Evolutionary conservation across 1,140 invertebrate genomes (phyloP).

Genomic region (Drosophila jambulina): DNA sequence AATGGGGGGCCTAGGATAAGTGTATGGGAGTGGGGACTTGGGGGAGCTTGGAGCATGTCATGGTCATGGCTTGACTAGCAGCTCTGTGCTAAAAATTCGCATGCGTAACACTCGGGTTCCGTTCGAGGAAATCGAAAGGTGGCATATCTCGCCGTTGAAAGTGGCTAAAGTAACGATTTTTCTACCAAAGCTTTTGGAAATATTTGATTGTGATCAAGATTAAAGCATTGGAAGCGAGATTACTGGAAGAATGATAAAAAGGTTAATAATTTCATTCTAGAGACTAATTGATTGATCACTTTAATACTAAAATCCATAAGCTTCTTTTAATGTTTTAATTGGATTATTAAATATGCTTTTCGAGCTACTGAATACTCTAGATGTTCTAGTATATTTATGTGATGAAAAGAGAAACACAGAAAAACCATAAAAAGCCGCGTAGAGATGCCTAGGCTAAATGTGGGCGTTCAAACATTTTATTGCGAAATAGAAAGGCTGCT

Average conservation of each 20-base stretch:
- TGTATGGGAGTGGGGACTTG: conserved; percentile 2
- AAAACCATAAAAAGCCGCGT: neutral
- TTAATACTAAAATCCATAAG: neutral
- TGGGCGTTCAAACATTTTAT: neutral
- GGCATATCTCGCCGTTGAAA: conserved; percentile 7
- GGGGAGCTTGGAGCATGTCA: conserved; percentile 32
- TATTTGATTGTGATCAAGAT: neutral
- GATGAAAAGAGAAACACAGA: neutral
- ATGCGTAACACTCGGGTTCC: conserved; percentile 46
- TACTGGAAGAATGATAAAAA: too few species aligned
- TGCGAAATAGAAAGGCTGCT: neutral
- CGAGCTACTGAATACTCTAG: neutral
- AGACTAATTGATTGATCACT: neutral
- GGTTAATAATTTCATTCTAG: neutral
- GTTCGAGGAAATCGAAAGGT: conserved; percentile 48
- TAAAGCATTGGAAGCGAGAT: neutral
- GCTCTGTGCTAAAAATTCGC: conserved; percentile 50
- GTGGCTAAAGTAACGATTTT: conserved; percentile 2
- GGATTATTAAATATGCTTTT: neutral
- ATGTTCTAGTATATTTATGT: conserved; percentile 1
- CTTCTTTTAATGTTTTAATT: neutral
- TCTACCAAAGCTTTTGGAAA: neutral
- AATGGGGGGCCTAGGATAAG: conserved; percentile 1
- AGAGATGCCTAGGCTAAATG: neutral
- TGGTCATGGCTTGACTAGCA: conserved; percentile 44